These are phyloP conservation scores for Epirrhoe alternata DNA, from an alignment of 2,888 invertebrate genomes.

Conservation along the genomic window DNA sequence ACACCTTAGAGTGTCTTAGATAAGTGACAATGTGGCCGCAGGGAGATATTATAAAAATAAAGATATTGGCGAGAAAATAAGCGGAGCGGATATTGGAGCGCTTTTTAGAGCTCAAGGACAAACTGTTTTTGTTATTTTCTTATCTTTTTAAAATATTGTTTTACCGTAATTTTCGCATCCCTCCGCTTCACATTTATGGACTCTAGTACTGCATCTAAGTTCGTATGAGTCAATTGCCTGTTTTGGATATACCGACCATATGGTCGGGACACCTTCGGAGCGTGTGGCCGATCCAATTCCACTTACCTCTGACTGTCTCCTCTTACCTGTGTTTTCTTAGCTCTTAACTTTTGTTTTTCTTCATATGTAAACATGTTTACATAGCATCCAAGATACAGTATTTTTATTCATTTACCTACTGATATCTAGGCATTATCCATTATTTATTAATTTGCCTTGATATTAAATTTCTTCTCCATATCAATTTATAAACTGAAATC, in stretches of 20 bases:
- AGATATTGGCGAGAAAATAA: conserved; percentile 24
- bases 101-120: neutral
- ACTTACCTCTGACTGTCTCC: too few species aligned
- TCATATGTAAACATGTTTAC: neutral
- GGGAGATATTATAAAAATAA: conserved; percentile 36
- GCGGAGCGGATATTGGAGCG: conserved; percentile 1
- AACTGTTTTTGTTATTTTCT: conserved; percentile 1
- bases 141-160: neutral
- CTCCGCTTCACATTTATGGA: too few species aligned
- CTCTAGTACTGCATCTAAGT: too few species aligned
- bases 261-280: too few species aligned
- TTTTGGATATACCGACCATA: too few species aligned
- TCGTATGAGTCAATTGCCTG: too few species aligned
- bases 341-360: neutral
- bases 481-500: conserved; percentile 1
- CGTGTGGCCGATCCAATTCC: too few species aligned
- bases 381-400: neutral
- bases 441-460: conserved; percentile 2
- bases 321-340: too few species aligned
- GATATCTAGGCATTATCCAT: neutral
- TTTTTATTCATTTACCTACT: neutral
- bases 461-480: neutral
- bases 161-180: neutral
- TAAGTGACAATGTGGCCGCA: conserved; percentile 40
- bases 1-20: conserved; percentile 43